Percentiles rank a stretch among this genome's conserved stretches.
phyloP scores from a whole-genome alignment of 2,113 vertebrate species.

The Semnornis frantzii region DNA sequence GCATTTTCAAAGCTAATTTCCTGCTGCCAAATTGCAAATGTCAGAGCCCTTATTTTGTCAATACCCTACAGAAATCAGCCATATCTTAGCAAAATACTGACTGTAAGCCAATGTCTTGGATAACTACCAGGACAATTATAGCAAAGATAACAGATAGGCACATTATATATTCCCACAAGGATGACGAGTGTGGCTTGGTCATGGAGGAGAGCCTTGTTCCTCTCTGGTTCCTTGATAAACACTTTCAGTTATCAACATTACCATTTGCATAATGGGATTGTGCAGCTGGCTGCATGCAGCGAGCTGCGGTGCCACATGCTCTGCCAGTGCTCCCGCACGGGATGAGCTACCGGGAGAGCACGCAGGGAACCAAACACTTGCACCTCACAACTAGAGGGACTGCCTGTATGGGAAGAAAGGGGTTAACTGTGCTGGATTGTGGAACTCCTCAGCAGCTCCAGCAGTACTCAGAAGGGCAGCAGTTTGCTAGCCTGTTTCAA shows the following conservation, averaged over 20 bases:
- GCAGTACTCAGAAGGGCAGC: background rate
- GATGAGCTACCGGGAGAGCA: background rate
- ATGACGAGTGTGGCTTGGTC: background rate
- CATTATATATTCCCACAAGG: background rate
- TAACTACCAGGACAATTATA: background rate
- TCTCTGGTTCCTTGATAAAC: slow-evolving; percentile 52
- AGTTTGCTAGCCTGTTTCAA: background rate
- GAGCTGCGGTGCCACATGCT: background rate
- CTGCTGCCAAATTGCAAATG: background rate
- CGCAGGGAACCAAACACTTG: background rate
- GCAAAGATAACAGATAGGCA: background rate
- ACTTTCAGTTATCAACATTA: slow-evolving; percentile 38
- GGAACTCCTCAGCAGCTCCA: background rate
- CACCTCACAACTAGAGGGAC: background rate
- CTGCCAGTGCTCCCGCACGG: background rate
- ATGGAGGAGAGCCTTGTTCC: background rate
- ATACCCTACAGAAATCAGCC: background rate
- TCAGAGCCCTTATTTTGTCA: background rate
- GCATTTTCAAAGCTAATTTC: background rate
- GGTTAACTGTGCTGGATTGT: background rate
- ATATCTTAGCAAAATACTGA: background rate
- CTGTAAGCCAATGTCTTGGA: background rate
- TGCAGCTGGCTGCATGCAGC: background rate
- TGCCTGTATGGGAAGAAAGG: background rate
- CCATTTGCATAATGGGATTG: slow-evolving; percentile 54